phyloP scores from a whole-genome alignment of 1,140 invertebrate species.

The Chlorops oryzae region DNA sequence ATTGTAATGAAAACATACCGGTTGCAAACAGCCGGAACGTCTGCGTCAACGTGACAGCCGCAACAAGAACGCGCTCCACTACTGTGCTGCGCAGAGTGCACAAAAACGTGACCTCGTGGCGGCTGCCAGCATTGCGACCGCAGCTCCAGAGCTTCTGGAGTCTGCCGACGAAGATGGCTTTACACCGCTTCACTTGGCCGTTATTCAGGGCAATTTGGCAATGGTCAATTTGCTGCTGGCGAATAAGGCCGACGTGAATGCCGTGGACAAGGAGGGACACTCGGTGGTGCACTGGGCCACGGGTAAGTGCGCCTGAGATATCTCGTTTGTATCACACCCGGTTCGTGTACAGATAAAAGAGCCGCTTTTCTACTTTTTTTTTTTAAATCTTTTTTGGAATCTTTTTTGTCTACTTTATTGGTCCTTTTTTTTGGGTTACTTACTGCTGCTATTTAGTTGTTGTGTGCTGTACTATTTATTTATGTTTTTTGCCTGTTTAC shows the following conservation, averaged over 20 bases:
- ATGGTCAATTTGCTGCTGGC: slow-evolving; percentile 74
- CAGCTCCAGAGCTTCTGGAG: slow-evolving; percentile 72
- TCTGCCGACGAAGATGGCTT: slow-evolving; percentile 87
- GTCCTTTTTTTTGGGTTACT: background rate
- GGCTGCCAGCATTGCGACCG: slow-evolving; percentile 58
- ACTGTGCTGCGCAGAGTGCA: slow-evolving; percentile 60
- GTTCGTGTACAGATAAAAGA: slow-evolving; percentile 6
- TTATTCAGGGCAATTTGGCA: slow-evolving; percentile 81
- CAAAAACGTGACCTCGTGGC: slow-evolving; percentile 52
- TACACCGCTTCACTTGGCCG: slow-evolving; percentile 85
- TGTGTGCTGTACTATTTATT: too few relatives aligned
- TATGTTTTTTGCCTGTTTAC: too few relatives aligned
- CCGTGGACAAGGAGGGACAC: slow-evolving; percentile 87
- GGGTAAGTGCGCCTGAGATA: slow-evolving; percentile 55
- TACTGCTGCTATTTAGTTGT: background rate
- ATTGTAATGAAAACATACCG: too few relatives aligned
- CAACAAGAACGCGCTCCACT: slow-evolving; percentile 83
- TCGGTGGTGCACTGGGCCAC: slow-evolving; percentile 98
- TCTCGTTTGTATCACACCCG: background rate
- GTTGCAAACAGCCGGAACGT: slow-evolving; percentile 53
- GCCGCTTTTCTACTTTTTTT: background rate
- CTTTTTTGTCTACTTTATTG: background rate
- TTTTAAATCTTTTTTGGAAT: background rate
- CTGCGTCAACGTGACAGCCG: slow-evolving; percentile 68
- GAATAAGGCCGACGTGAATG: slow-evolving; percentile 79